Percentiles rank a stretch among this genome's conserved stretches.
These are phyloP conservation scores for Crocodylus rhombifer DNA, from an alignment of 2,797 vertebrate genomes.

Conservation along the genomic window DNA sequence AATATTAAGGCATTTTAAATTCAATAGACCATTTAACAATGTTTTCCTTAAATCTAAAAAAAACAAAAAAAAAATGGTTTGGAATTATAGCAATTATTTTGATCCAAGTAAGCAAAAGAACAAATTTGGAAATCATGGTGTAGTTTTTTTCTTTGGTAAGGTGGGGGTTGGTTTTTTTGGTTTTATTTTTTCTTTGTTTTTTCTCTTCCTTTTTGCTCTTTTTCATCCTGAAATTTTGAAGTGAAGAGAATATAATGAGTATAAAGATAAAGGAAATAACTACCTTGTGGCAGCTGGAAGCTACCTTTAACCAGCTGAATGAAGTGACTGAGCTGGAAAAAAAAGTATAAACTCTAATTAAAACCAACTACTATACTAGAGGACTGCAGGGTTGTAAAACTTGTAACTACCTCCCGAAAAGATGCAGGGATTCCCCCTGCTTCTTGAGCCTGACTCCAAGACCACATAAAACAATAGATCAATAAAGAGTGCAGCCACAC, in stretches of 20 bases:
- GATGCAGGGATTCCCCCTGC: background rate
- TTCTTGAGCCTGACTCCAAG: background rate
- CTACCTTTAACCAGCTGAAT: background rate
- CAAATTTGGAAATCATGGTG: too few species aligned
- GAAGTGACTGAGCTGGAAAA: background rate
- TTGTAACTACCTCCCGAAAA: background rate
- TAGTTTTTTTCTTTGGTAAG: too few species aligned
- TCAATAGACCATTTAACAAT: background rate
- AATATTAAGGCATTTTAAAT: background rate
- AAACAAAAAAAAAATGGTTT: background rate
- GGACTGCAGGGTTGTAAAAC: background rate
- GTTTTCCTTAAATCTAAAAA: background rate
- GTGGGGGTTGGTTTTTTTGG: too few species aligned
- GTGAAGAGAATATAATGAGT: background rate
- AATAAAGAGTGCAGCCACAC: too few species aligned
- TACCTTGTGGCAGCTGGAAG: background rate
- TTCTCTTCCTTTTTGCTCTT: too few species aligned
- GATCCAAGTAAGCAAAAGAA: background rate
- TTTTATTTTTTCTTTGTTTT: too few species aligned
- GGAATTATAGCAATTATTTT: background rate
- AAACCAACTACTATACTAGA: background rate
- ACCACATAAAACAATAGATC: background rate
- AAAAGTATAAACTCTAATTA: background rate
- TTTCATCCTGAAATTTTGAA: background rate
- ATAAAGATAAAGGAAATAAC: background rate